Evolutionary conservation across 2,888 invertebrate genomes (phyloP), one percentile per base, ranked within the genome.

Genomic region (Pristionchus japonicus): DNA sequence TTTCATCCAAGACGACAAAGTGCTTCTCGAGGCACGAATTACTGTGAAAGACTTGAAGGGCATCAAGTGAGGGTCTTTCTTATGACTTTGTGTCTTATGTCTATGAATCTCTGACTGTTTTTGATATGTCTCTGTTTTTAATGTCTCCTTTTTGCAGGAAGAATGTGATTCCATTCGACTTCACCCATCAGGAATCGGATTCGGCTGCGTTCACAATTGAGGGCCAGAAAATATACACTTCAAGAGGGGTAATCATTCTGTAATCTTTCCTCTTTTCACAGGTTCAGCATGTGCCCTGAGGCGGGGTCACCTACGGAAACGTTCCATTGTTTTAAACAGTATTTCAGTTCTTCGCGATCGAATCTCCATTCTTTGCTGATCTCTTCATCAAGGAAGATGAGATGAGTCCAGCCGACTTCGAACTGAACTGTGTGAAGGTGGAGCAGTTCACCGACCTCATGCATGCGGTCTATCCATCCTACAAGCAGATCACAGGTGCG

Each of bases 11-110:
- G 43, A 77, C n/a, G 43, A 77, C 77, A 77, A 77, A 9, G 15
- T 77, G 3, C n/a, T 77, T 17, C n/a, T 77, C n/a, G 77, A 77
- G 77, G 77, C 77, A 3, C 77, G n/a, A 43, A 23, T 77, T n/a
- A 43, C 77, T 23, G 43, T 77, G n/a, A 77, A 77, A 7, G 1
- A 3, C 4, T n/a, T 77, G 3, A 6, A 77, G 20, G 77, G 77
- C 17, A 11, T 70, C 37, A 70, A 70, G 70, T 70, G n/a, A 37
- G 70, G 49, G 17, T 49, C 3, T 49, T 49, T 49, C 49, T 17
- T 49, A 17, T 17, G 15, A 49, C 13, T 49, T 11, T 2, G 13
- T 11, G 49, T 13, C 49, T 13, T 17, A 49, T 17, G 17, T 9
- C 15, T n/a, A n/a, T n/a, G n/a, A n/a, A n/a, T n/a, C n/a, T n/a